Conservation (phyloP, 1,140 invertebrate genomes). For the Sminthurides bifidus region DNA sequence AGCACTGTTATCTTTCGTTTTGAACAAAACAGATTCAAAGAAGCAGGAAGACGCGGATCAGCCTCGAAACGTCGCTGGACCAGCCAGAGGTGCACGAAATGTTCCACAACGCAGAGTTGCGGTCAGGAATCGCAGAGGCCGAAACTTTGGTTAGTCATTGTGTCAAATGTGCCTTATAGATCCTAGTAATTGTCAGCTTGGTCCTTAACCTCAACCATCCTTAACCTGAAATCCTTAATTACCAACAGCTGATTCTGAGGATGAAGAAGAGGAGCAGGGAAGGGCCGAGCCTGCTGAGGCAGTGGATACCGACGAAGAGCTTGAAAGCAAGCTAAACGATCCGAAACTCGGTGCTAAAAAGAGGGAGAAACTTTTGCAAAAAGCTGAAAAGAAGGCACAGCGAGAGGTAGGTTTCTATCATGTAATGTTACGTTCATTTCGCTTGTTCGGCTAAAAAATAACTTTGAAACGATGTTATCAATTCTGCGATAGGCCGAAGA, state of each 20-base stretch:
- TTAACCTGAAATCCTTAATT: background rate
- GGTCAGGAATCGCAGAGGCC: constrained; percentile 13
- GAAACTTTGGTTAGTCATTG: constrained; percentile 3
- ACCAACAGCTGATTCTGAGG: constrained; percentile 14
- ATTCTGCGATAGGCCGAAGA: constrained; percentile 45
- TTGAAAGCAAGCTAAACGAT: constrained; percentile 16
- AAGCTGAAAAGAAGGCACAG: constrained; percentile 73
- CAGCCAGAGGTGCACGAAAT: too few species aligned
- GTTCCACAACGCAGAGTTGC: constrained; percentile 14
- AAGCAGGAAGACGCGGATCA: background rate
- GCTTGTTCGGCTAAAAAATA: background rate
- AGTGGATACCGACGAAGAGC: constrained; percentile 8
- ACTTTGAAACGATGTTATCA: background rate
- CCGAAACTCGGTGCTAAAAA: constrained; percentile 75
- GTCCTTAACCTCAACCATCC: too few species aligned
- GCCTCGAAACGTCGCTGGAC: too few species aligned
- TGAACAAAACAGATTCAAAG: background rate
- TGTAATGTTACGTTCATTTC: background rate
- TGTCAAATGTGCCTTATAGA: background rate
- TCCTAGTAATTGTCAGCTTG: too few species aligned
- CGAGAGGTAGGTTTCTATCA: constrained; percentile 49
- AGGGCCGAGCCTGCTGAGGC: background rate
- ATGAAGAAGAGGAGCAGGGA: constrained; percentile 8
- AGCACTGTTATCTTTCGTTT: constrained; percentile 1
- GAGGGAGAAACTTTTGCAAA: constrained; percentile 76